phyloP scores from a whole-genome alignment of 1,140 invertebrate genomes.

The Polypedilum pembai region DNA sequence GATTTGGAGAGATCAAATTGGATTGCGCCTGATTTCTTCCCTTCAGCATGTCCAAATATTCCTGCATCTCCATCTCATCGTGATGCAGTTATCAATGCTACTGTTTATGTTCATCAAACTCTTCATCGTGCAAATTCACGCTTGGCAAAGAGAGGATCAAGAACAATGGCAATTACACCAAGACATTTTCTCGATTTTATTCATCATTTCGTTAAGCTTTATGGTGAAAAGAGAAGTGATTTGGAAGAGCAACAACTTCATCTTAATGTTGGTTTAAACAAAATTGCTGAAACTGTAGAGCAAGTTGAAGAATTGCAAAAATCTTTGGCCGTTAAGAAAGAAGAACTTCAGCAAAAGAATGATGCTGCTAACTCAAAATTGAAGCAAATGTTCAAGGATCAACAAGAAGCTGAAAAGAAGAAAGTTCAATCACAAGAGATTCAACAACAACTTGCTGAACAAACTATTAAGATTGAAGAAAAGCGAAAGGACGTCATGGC shows the following conservation, averaged over 20 bases:
- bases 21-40: slow-evolving; percentile 80
- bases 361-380: slow-evolving; percentile 97
- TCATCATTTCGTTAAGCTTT: slow-evolving; percentile 97
- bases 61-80: slow-evolving; percentile 71
- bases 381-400: slow-evolving; percentile 98
- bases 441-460: slow-evolving; percentile 80
- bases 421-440: slow-evolving; percentile 98
- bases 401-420: slow-evolving; percentile 98
- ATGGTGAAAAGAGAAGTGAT: slow-evolving; percentile 95
- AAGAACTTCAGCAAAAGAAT: slow-evolving; percentile 97
- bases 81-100: slow-evolving; percentile 95
- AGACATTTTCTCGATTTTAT: slow-evolving; percentile 99
- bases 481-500: slow-evolving; percentile 90
- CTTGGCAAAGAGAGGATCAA: slow-evolving; percentile 81
- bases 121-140: slow-evolving; percentile 88
- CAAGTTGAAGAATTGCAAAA: slow-evolving; percentile 99
- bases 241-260: slow-evolving; percentile 98
- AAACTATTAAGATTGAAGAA: slow-evolving; percentile 85
- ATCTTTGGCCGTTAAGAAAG: slow-evolving; percentile 91
- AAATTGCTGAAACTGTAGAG: slow-evolving; percentile 98
- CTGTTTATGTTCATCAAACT: slow-evolving; percentile 97
- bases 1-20: slow-evolving; percentile 78
- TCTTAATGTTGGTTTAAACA: slow-evolving; percentile 95
- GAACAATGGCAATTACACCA: slow-evolving; percentile 96
- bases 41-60: slow-evolving; percentile 70